Evolutionary conservation across 2,888 invertebrate species (phyloP).

Genomic region (Caenorhabditis doughertyi): DNA sequence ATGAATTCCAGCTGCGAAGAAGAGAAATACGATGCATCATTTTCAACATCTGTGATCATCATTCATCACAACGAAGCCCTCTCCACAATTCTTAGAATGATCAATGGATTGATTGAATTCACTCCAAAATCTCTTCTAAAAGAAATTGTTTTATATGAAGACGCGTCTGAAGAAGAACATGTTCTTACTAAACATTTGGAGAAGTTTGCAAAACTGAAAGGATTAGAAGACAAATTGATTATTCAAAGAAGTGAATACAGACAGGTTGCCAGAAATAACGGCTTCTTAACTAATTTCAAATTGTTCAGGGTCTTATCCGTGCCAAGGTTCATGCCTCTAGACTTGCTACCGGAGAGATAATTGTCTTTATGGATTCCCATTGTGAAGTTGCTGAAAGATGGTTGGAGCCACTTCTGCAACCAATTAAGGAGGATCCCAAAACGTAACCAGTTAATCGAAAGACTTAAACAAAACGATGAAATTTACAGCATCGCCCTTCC

Average conservation of each 20-base stretch:
- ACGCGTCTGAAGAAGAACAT: constrained; percentile 77
- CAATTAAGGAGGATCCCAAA: constrained; percentile 87
- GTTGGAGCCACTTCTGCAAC: constrained; percentile 93
- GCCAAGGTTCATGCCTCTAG: constrained; percentile 88
- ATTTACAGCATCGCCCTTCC: constrained; percentile 93
- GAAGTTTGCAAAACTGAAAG: constrained; percentile 71
- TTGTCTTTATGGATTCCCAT: constrained; percentile 98
- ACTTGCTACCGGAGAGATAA: constrained; percentile 92
- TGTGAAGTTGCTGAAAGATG: constrained; percentile 96
- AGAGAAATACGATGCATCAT: constrained; percentile 68
- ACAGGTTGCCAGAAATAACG: constrained; percentile 25
- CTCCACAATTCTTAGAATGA: constrained; percentile 91
- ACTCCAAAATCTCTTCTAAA: constrained; percentile 78
- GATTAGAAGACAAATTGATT: constrained; percentile 65
- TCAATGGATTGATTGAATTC: constrained; percentile 73
- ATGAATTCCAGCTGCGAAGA: constrained; percentile 71
- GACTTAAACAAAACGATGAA: too few species aligned
- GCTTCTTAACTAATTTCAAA: not conserved
- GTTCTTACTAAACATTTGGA: constrained; percentile 67
- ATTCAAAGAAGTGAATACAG: constrained; percentile 70
- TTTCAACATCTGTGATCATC: constrained; percentile 88
- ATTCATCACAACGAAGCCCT: constrained; percentile 99
- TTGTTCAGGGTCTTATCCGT: constrained; percentile 62
- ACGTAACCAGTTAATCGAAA: too few species aligned
- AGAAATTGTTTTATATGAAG: constrained; percentile 83